phyloP scores from a whole-genome alignment of 35 echinoderm and acorn worm genomes.

The Ophioderma brevispina region DNA sequence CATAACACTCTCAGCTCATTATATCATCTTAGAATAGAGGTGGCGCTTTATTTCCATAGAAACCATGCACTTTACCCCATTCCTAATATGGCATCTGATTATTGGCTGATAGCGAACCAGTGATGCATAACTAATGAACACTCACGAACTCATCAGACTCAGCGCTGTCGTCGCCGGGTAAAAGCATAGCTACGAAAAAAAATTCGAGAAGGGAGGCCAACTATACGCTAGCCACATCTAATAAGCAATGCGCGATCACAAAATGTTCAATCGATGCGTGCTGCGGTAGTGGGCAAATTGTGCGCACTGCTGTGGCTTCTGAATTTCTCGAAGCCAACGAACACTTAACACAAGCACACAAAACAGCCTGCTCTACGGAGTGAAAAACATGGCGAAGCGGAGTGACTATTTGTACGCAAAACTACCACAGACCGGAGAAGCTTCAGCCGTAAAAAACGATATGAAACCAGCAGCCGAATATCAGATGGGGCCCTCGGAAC shows the following conservation, averaged over 20 bases:
- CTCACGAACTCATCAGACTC: background rate
- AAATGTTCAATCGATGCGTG: slow-evolving; percentile 2
- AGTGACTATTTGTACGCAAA: slow-evolving; percentile 6
- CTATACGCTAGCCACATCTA: background rate
- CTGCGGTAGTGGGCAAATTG: background rate
- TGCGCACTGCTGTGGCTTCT: background rate
- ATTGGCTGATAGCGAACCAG: too few species aligned
- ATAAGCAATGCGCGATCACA: slow-evolving; percentile 4
- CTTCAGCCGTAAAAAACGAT: background rate
- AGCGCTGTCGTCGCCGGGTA: background rate
- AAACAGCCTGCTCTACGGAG: background rate
- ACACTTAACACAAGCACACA: background rate
- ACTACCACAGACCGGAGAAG: background rate
- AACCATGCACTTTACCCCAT: background rate
- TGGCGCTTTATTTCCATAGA: background rate
- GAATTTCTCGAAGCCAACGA: background rate
- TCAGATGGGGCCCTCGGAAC: background rate
- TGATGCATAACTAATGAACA: too few species aligned
- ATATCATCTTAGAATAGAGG: too few species aligned
- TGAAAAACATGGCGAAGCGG: background rate
- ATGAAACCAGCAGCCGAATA: background rate
- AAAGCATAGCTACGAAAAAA: background rate
- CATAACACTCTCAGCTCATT: too few species aligned
- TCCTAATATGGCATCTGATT: background rate
- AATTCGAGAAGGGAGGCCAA: background rate